Conservation (phyloP, 92 coral and sea anemone species). For the Bergia sp. region DNA sequence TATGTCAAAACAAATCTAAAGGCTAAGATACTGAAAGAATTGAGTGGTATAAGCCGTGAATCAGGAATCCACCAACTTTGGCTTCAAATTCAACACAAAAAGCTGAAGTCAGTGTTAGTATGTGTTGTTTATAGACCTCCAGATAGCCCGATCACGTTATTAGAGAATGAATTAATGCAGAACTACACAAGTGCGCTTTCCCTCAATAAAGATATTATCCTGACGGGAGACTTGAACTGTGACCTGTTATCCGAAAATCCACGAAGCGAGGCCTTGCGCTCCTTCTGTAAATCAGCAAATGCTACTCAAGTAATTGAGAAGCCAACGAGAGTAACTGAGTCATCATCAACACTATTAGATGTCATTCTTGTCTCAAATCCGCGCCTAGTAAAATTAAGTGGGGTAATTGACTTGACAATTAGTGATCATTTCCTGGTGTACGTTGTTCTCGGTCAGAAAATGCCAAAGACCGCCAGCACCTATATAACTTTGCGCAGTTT, state of each 20-base stretch:
- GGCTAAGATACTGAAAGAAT: background rate
- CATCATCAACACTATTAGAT: slow-evolving; percentile 35
- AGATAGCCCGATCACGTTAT: background rate
- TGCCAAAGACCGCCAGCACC: slow-evolving; percentile 36
- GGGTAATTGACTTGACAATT: slow-evolving; percentile 26
- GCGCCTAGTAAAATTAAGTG: slow-evolving; percentile 19
- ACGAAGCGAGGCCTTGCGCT: slow-evolving; percentile 24
- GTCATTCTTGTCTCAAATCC: slow-evolving; percentile 25
- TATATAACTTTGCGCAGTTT: slow-evolving; percentile 35
- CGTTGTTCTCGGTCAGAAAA: slow-evolving; percentile 10
- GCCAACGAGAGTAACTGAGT: slow-evolving; percentile 33
- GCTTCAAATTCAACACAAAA: background rate
- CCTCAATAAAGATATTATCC: background rate
- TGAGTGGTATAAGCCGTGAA: background rate
- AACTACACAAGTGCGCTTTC: background rate
- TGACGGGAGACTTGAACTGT: background rate
- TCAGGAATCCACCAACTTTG: slow-evolving; percentile 8
- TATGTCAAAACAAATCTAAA: slow-evolving; percentile 2
- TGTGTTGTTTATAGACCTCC: slow-evolving; percentile 19
- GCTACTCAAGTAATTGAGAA: slow-evolving; percentile 22
- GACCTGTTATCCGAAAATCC: slow-evolving; percentile 2
- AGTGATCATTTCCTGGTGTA: slow-evolving; percentile 45
- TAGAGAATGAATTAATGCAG: background rate
- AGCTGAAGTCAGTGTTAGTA: background rate
- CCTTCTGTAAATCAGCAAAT: slow-evolving; percentile 32